phyloP scores from a whole-genome alignment of 2,888 invertebrate genomes.

The Lasioglossum calceatum region DNA sequence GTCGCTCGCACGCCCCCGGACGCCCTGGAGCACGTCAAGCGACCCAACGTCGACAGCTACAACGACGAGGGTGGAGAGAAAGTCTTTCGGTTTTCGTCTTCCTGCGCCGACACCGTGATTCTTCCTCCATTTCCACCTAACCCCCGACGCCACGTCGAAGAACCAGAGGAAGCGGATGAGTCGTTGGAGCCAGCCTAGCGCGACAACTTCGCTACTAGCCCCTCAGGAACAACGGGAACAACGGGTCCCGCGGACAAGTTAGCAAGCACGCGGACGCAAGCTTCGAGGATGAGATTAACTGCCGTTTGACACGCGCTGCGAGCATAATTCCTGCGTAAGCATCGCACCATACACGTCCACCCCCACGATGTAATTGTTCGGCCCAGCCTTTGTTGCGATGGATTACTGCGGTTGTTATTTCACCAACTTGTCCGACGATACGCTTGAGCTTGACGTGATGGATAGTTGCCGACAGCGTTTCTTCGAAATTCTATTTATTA shows the following conservation, averaged over 20 bases:
- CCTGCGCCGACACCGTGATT: conserved; percentile 28
- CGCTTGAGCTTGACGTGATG: background rate
- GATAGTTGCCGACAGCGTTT: background rate
- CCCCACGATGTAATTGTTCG: background rate
- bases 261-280: conserved; percentile 27
- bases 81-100: conserved; percentile 50
- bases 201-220: conserved; percentile 5
- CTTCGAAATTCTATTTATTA: background rate
- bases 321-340: conserved; percentile 22
- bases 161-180: background rate
- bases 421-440: background rate
- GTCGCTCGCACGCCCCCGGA: conserved; percentile 71
- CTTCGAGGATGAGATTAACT: conserved; percentile 48
- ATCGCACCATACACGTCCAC: background rate
- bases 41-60: conserved; percentile 61
- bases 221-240: conserved; percentile 10
- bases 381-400: background rate
- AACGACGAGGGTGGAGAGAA: conserved; percentile 46
- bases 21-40: conserved; percentile 60
- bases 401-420: background rate
- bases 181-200: background rate
- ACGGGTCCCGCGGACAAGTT: conserved; percentile 24
- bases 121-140: conserved; percentile 21
- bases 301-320: conserved; percentile 30
- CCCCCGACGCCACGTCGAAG: background rate